These are phyloP conservation scores for Stramonita haemastoma DNA, from an alignment of 2,888 invertebrate species.

Conservation along the genomic window DNA sequence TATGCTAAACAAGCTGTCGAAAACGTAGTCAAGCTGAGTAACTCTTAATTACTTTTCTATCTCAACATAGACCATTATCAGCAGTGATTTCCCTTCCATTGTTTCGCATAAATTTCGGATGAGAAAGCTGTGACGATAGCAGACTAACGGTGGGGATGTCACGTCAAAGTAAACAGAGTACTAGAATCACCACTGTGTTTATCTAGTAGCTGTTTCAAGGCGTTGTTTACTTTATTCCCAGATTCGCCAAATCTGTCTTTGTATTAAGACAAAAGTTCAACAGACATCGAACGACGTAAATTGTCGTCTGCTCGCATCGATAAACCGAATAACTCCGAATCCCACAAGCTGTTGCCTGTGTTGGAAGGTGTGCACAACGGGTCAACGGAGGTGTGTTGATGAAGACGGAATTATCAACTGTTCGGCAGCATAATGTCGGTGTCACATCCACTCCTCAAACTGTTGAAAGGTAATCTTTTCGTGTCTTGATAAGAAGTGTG, in stretches of 20 bases:
- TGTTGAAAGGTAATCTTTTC: conserved; percentile 78
- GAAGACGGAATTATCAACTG: background rate
- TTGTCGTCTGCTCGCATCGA: background rate
- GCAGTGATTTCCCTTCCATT: conserved; percentile 9
- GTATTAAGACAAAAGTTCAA: background rate
- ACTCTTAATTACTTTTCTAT: background rate
- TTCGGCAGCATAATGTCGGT: conserved; percentile 79
- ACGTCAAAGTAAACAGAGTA: background rate
- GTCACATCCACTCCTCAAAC: conserved; percentile 82
- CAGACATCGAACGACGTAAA: background rate
- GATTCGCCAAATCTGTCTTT: background rate
- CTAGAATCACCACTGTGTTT: background rate
- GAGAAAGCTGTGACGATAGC: background rate
- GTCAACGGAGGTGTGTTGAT: background rate
- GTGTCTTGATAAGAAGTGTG: too few relatives aligned
- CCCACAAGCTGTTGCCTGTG: background rate
- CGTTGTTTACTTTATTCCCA: background rate
- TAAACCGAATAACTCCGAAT: background rate
- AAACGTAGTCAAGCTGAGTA: background rate
- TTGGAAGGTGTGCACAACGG: background rate
- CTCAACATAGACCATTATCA: background rate
- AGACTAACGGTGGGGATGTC: conserved; percentile 20
- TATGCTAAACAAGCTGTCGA: too few relatives aligned
- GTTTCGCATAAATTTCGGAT: background rate
- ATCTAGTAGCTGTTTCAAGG: background rate